Evolutionary conservation across 2,797 vertebrate genomes (phyloP).

Genomic region (Furcifer pardalis): DNA sequence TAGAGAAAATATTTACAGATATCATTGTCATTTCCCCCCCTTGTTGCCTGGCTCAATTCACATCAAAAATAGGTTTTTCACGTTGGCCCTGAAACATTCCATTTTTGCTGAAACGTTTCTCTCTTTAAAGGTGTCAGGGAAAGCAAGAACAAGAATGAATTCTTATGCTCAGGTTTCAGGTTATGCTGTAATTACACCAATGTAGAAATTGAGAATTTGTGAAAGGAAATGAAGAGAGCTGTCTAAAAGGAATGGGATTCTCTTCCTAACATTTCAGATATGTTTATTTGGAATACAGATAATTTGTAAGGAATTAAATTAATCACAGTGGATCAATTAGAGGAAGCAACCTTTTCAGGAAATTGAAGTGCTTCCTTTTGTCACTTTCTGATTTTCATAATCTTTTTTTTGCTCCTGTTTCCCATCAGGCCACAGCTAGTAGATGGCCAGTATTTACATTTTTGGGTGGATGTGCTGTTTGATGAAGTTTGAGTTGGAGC

Average conservation of each 20-base stretch:
- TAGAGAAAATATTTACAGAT: background rate
- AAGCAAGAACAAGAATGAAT: background rate
- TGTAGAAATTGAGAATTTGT: background rate
- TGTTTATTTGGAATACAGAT: background rate
- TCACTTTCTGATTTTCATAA: background rate
- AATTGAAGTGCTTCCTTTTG: background rate
- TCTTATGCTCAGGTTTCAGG: background rate
- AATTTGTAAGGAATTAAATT: background rate
- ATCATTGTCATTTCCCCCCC: too few relatives aligned
- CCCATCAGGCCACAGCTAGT: background rate
- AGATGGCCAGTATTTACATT: background rate
- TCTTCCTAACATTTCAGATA: too few relatives aligned
- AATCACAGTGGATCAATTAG: background rate
- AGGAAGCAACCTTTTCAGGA: background rate
- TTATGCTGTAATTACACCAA: background rate
- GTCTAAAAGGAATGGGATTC: background rate
- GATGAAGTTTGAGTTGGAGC: background rate
- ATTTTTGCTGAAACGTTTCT: background rate
- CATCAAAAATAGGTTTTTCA: background rate
- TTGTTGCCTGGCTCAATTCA: background rate
- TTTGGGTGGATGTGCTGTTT: background rate
- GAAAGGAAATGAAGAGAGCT: background rate
- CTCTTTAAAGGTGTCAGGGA: background rate
- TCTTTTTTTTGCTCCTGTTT: slow-evolving; percentile 1
- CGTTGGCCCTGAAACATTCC: background rate